Conservation (phyloP, 2,888 invertebrate species). For the Onchidella celtica region DNA sequence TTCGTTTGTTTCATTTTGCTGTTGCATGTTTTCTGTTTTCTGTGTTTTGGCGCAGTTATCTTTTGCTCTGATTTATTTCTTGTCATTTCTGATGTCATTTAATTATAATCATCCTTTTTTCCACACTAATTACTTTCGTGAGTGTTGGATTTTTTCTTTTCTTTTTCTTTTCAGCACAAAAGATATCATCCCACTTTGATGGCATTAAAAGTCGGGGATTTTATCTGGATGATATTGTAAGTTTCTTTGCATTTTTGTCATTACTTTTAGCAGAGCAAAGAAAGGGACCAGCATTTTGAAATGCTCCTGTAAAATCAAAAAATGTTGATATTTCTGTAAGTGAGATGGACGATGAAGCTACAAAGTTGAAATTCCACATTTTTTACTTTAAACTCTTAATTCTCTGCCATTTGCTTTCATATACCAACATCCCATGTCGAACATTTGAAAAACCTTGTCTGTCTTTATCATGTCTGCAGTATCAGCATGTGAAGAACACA, state of each 20-base stretch:
- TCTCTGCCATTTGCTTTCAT: too few species aligned
- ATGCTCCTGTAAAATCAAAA: too few species aligned
- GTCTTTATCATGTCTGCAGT: constrained; percentile 13
- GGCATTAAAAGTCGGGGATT: constrained; percentile 26
- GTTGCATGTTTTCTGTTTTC: not conserved
- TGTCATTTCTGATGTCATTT: not conserved
- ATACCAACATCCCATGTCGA: too few species aligned
- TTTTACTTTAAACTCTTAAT: too few species aligned
- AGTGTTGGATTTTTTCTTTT: too few species aligned
- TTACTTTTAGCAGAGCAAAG: not conserved
- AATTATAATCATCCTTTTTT: too few species aligned
- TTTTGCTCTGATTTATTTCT: not conserved
- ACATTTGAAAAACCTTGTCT: too few species aligned
- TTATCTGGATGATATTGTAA: constrained; percentile 36
- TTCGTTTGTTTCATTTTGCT: not conserved
- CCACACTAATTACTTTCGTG: too few species aligned
- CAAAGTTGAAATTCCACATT: too few species aligned
- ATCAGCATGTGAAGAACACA: constrained; percentile 34
- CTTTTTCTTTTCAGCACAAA: not conserved
- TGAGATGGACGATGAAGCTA: too few species aligned
- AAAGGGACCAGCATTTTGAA: too few species aligned
- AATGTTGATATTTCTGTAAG: too few species aligned
- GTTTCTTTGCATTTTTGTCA: not conserved
- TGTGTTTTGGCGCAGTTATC: not conserved
- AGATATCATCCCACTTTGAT: not conserved